Evolutionary conservation across 64 coral and sea anemone species (phyloP).

Genomic region (Stichodactyla mertensii): DNA sequence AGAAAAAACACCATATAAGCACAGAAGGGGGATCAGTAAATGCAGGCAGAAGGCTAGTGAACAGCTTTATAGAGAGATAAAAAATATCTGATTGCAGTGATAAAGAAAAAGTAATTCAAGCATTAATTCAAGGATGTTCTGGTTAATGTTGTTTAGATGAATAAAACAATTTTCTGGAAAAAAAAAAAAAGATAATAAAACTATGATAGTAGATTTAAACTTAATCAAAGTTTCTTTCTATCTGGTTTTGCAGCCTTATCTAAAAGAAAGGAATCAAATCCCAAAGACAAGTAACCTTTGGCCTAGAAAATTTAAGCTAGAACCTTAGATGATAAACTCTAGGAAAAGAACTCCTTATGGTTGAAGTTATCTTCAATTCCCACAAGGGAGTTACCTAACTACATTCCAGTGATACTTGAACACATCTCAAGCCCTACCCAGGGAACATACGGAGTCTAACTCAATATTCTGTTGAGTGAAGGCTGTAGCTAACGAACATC

Average conservation of each 20-base stretch:
- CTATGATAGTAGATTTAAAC: neutral
- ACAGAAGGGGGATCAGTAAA: neutral
- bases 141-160: neutral
- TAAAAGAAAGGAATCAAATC: neutral
- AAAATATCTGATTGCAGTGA: neutral
- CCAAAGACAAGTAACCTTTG: neutral
- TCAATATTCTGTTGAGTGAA: conserved; percentile 17
- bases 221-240: neutral
- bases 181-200: neutral
- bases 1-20: neutral
- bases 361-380: neutral
- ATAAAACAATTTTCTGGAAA: neutral
- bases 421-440: conserved; percentile 10
- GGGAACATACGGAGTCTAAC: neutral
- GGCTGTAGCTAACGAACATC: neutral
- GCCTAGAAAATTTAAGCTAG: neutral
- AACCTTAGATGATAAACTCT: neutral
- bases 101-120: neutral
- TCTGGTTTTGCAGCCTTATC: neutral
- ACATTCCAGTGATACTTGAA: conserved; percentile 16
- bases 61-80: neutral
- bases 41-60: neutral
- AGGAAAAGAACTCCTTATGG: neutral
- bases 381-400: conserved; percentile 9
- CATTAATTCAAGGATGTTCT: neutral